phyloP scores from a whole-genome alignment of 2,888 invertebrate genomes.

The Frankliniella fusca region DNA sequence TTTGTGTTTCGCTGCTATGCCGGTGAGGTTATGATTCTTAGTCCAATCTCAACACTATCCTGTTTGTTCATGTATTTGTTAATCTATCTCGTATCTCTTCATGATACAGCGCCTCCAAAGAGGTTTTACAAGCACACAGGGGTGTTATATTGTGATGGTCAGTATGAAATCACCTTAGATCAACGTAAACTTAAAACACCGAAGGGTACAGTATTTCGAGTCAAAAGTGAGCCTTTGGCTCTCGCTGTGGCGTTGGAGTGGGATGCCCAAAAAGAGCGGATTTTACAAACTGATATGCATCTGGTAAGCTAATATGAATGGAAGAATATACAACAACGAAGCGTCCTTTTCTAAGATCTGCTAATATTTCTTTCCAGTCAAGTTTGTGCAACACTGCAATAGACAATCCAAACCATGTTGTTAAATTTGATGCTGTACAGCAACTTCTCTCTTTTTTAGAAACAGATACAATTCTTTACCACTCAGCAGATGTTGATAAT shows the following conservation, averaged over 20 bases:
- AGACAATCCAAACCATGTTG: slow-evolving; percentile 85
- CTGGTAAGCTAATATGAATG: slow-evolving; percentile 56
- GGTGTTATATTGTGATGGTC: slow-evolving; percentile 63
- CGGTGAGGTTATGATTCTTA: neutral
- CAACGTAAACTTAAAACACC: slow-evolving; percentile 88
- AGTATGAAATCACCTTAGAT: slow-evolving; percentile 84
- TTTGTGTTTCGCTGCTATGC: neutral
- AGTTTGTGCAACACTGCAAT: slow-evolving; percentile 83
- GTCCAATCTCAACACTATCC: neutral
- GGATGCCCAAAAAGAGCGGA: slow-evolving; percentile 75
- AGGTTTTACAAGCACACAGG: slow-evolving; percentile 71
- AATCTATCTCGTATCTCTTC: neutral
- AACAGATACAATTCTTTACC: slow-evolving; percentile 78
- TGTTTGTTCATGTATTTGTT: neutral
- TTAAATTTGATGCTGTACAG: slow-evolving; percentile 68
- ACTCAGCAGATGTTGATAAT: slow-evolving; percentile 50
- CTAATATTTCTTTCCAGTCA: slow-evolving; percentile 56
- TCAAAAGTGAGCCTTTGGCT: slow-evolving; percentile 83
- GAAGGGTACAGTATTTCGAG: slow-evolving; percentile 67
- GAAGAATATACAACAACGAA: slow-evolving; percentile 15
- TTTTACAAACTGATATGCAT: slow-evolving; percentile 81
- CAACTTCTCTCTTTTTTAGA: slow-evolving; percentile 74
- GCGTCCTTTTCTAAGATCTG: neutral
- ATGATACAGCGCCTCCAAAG: slow-evolving; percentile 52
- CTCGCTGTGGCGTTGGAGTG: slow-evolving; percentile 93